Percentiles rank a stretch among this genome's conserved stretches.
These are phyloP conservation scores for Pterobdella sp. DNA, from an alignment of 2,888 invertebrate species.

Conservation along the genomic window DNA sequence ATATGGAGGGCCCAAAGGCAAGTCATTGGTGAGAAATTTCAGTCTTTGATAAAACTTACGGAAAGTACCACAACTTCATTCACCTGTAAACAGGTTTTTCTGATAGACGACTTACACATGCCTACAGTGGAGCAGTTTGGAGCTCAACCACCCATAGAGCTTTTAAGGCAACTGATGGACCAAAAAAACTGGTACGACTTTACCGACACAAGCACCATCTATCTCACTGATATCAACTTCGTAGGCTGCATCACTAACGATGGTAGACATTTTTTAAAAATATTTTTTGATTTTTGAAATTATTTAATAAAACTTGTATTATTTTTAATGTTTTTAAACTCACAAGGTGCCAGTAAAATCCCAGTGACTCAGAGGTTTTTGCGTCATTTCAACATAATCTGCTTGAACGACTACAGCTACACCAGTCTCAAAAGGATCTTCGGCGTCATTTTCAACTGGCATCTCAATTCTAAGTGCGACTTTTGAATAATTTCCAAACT, in stretches of 20 bases:
- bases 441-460: constrained; percentile 51
- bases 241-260: constrained; percentile 55
- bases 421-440: constrained; percentile 51
- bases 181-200: constrained; percentile 52
- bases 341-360: constrained; percentile 54
- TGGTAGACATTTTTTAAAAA: constrained; percentile 39
- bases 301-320: neutral
- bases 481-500: constrained; percentile 1
- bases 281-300: neutral
- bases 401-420: constrained; percentile 52
- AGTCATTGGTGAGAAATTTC: constrained; percentile 56
- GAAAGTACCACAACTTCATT: neutral
- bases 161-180: constrained; percentile 57
- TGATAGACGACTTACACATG: constrained; percentile 94
- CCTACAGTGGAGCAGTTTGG: constrained; percentile 80
- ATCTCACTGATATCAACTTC: constrained; percentile 50
- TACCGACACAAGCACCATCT: constrained; percentile 49
- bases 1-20: constrained; percentile 83
- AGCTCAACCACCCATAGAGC: constrained; percentile 86
- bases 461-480: constrained; percentile 61
- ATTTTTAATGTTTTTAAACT: too few species aligned
- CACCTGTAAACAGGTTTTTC: constrained; percentile 64
- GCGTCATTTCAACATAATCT: constrained; percentile 50
- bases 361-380: constrained; percentile 51
- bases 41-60: neutral